A percentile compares a stretch with the other conserved stretches of the same genome.
Evolutionary conservation across 2,113 vertebrate species (phyloP).

Genomic region (Hemicordylus capensis): DNA sequence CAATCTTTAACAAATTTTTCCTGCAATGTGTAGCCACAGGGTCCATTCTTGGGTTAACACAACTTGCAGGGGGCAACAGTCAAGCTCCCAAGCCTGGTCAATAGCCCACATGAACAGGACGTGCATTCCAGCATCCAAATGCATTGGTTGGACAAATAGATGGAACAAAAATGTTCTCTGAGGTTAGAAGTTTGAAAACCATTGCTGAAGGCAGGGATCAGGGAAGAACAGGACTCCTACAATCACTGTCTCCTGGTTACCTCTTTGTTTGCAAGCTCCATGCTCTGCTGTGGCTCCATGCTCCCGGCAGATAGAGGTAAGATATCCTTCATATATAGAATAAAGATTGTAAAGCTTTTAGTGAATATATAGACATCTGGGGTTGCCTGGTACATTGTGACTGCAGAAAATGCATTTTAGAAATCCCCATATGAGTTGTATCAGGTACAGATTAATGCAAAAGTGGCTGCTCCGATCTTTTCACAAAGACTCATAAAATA

Average conservation of each 20-base stretch:
- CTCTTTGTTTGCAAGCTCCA: conserved; percentile 75
- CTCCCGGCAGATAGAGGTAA: conserved; percentile 83
- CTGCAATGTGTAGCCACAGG: neutral
- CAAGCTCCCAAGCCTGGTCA: neutral
- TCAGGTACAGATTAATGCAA: too few relatives aligned
- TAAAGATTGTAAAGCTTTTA: conserved; percentile 70
- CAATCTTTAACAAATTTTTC: neutral
- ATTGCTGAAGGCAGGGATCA: conserved; percentile 13
- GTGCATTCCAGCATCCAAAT: neutral
- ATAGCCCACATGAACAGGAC: neutral
- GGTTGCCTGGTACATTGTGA: neutral
- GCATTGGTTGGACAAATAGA: too few relatives aligned
- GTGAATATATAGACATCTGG: conserved; percentile 19
- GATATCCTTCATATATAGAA: conserved; percentile 86
- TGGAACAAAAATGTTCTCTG: too few relatives aligned
- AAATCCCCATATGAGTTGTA: neutral
- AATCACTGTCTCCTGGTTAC: conserved; percentile 73
- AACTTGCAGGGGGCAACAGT: neutral
- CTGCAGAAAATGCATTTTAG: conserved; percentile 1
- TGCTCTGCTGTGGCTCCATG: conserved; percentile 77
- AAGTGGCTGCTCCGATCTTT: neutral
- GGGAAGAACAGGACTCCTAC: conserved; percentile 36
- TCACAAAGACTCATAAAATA: neutral
- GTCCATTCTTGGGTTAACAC: neutral
- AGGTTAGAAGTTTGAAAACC: conserved; percentile 8